Evolutionary conservation across 2,888 invertebrate species (phyloP).

Genomic region (Synergus itoensis): DNA sequence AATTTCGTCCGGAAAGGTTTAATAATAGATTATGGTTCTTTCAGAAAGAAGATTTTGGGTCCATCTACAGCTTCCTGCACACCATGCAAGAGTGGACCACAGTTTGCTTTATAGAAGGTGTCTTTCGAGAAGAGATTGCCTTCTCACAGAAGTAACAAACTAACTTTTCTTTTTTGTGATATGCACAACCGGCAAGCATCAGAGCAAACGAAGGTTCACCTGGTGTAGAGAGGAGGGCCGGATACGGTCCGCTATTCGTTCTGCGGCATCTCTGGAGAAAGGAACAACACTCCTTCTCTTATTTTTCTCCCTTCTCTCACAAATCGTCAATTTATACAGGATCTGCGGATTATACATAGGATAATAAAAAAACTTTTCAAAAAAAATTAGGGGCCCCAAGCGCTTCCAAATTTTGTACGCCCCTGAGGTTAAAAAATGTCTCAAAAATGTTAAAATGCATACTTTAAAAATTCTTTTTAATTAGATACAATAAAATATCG

Average conservation of each 20-base stretch:
- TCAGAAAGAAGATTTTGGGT: neutral
- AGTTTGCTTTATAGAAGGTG: constrained; percentile 15
- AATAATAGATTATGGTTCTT: neutral
- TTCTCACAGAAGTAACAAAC: constrained; percentile 11
- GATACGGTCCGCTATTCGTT: constrained; percentile 20
- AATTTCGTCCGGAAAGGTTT: neutral
- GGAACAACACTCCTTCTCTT: constrained; percentile 55
- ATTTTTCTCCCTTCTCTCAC: constrained; percentile 37
- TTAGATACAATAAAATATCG: too few species aligned
- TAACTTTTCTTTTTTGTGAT: constrained; percentile 17
- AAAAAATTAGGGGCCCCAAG: neutral
- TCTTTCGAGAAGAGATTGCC: neutral
- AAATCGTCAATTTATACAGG: neutral
- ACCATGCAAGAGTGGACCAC: constrained; percentile 4
- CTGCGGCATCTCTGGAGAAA: constrained; percentile 57
- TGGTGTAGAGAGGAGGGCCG: constrained; percentile 46
- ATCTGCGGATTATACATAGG: neutral
- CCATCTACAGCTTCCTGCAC: constrained; percentile 26
- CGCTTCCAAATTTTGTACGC: neutral
- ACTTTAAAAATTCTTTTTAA: too few species aligned
- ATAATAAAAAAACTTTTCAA: neutral
- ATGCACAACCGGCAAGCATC: constrained; percentile 7
- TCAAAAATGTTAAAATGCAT: neutral
- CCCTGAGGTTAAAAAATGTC: neutral
- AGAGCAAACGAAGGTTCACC: constrained; percentile 47